phyloP scores from a whole-genome alignment of 2,113 vertebrate species.

The Tricholaema leucomelas region DNA sequence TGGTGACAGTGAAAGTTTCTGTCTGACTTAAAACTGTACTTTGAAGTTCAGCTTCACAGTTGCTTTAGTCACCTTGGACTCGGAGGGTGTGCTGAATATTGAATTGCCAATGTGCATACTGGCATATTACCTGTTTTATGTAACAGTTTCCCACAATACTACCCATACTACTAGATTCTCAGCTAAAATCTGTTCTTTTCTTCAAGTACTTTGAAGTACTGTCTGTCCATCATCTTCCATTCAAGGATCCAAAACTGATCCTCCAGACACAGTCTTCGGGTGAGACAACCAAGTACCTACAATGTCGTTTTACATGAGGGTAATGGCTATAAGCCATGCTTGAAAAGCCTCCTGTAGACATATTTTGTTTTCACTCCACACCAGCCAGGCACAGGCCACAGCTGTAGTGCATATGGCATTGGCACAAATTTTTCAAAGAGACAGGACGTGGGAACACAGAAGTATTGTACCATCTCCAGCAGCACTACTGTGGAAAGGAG shows the following conservation, averaged over 20 bases:
- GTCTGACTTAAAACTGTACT: neutral
- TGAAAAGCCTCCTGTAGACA: neutral
- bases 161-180: neutral
- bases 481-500: neutral
- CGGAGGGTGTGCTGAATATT: neutral
- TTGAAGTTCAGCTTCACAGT: neutral
- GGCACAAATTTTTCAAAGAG: neutral
- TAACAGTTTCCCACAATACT: neutral
- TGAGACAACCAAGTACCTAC: neutral
- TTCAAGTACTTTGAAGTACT: neutral
- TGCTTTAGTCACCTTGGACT: neutral
- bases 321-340: neutral
- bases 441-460: neutral
- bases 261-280: neutral
- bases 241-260: neutral
- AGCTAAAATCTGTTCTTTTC: neutral
- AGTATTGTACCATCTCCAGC: neutral
- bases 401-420: neutral
- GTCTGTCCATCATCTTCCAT: neutral
- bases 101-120: neutral
- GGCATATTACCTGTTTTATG: neutral
- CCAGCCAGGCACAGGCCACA: neutral
- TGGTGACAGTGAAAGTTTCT: neutral
- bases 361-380: neutral
- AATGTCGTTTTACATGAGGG: neutral